Conservation (phyloP, 2,888 invertebrate genomes). For the Hypselothyrea guttata region DNA sequence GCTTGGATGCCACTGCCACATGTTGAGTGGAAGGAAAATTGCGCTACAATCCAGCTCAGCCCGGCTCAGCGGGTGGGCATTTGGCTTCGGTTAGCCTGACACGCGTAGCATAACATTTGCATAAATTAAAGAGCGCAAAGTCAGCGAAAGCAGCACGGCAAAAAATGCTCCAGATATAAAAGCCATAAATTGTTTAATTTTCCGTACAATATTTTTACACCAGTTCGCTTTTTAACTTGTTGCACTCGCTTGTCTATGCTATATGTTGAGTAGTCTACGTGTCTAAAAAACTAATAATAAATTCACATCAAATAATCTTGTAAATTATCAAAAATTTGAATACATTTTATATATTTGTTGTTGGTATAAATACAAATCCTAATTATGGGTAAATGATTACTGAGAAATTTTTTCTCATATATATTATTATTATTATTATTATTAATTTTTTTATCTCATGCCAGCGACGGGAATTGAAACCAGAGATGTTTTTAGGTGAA, state of each 20-base stretch:
- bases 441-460: no score
- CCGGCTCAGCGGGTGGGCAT: conserved; percentile 40
- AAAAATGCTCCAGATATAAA: conserved; percentile 32
- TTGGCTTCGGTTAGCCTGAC: conserved; percentile 31
- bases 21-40: conserved; percentile 72
- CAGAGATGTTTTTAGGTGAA: no score
- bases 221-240: conserved; percentile 50
- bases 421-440: no score
- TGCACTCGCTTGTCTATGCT: conserved; percentile 40
- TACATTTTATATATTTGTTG: no score
- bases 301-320: no score
- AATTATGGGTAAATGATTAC: no score
- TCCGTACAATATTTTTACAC: conserved; percentile 51
- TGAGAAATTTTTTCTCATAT: no score
- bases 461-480: no score
- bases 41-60: conserved; percentile 60
- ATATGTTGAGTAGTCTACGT: no score
- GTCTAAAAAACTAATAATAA: background rate
- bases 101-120: conserved; percentile 72
- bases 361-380: no score
- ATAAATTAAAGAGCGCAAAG: conserved; percentile 63
- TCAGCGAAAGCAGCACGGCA: conserved; percentile 30
- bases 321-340: no score
- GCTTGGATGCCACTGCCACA: conserved; percentile 50
- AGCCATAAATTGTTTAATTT: conserved; percentile 68